These are phyloP conservation scores for Pogonocherus hispidulus DNA, from an alignment of 2,888 invertebrate genomes.

Conservation along the genomic window DNA sequence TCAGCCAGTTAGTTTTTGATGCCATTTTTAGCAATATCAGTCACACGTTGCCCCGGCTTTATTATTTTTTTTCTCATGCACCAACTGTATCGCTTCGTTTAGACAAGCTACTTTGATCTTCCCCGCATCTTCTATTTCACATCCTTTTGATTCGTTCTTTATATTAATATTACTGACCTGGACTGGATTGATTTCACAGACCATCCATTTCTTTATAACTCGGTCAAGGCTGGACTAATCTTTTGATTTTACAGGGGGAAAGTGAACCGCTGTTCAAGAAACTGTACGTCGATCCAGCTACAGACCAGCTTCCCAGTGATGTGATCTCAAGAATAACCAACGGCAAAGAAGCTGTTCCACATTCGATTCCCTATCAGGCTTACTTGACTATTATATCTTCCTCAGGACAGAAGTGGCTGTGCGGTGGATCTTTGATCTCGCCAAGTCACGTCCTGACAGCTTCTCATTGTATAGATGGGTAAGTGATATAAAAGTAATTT, in stretches of 20 bases:
- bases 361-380: constrained; percentile 46
- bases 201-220: no score
- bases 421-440: constrained; percentile 46
- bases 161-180: no score
- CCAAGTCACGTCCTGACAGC: constrained; percentile 43
- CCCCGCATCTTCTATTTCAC: no score
- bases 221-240: no score
- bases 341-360: constrained; percentile 44
- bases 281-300: not conserved
- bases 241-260: constrained; percentile 11
- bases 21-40: no score
- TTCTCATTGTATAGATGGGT: constrained; percentile 46
- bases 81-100: no score
- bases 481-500: constrained; percentile 12
- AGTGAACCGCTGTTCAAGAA: constrained; percentile 8
- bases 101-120: no score
- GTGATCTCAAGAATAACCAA: constrained; percentile 36
- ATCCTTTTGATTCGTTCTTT: no score
- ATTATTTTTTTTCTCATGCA: no score
- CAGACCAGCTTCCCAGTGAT: not conserved
- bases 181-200: no score
- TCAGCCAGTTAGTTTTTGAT: no score
- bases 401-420: constrained; percentile 33
- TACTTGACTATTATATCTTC: constrained; percentile 19
- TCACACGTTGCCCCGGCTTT: no score